Conservation (phyloP, 2,888 invertebrate species). For the Drosophila differens region DNA sequence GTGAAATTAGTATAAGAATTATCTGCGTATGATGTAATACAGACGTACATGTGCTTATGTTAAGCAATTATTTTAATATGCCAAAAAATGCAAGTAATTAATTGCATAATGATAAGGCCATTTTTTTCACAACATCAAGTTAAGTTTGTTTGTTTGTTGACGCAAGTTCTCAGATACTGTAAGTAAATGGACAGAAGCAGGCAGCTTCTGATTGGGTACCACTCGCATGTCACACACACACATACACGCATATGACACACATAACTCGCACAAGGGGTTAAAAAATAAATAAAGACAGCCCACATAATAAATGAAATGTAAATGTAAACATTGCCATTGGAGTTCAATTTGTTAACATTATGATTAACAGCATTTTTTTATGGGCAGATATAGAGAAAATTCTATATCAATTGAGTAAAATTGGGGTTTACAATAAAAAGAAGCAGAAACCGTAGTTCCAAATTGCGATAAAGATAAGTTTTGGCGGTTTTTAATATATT, state of each 20-base stretch:
- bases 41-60: background rate
- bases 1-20: background rate
- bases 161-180: background rate
- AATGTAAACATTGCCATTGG: background rate
- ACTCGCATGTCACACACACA: background rate
- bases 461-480: background rate
- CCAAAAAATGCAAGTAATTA: slow-evolving; percentile 15
- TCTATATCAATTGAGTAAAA: background rate
- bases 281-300: background rate
- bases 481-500: background rate
- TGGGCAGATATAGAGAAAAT: background rate
- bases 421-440: background rate
- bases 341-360: background rate
- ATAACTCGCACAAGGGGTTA: background rate
- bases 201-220: background rate
- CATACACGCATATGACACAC: background rate
- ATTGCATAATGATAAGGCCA: slow-evolving; percentile 12
- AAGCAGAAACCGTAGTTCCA: background rate
- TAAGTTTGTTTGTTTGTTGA: background rate
- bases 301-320: background rate
- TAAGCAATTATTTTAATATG: background rate
- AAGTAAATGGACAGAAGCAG: background rate
- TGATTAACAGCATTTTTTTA: background rate
- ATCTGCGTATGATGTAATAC: background rate
- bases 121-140: background rate